Evolutionary conservation across 2,797 vertebrate species (phyloP).

Genomic region (Muscicapa comitata): DNA sequence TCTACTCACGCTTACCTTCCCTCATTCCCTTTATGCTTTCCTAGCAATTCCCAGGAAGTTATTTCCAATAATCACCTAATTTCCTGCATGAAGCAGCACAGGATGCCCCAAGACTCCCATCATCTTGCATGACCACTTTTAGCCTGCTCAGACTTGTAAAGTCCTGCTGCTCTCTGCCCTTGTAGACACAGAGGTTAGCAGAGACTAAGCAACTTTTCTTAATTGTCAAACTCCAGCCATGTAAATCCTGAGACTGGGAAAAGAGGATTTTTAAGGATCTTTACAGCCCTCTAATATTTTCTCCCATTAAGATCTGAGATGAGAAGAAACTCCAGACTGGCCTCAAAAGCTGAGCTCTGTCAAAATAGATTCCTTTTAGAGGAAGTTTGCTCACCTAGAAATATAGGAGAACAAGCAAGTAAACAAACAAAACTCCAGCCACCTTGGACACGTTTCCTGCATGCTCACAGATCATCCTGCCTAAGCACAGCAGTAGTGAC

Average conservation of each 20-base stretch:
- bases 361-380: neutral
- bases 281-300: neutral
- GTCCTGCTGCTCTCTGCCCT: slow-evolving; percentile 34
- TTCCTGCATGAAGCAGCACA: slow-evolving; percentile 40
- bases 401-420: rapidly evolving
- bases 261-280: neutral
- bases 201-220: neutral
- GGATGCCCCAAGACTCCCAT: slow-evolving; percentile 6
- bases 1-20: neutral
- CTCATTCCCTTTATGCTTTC: neutral
- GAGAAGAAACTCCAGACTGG: neutral
- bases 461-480: neutral
- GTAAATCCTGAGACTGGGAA: neutral
- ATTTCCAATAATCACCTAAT: slow-evolving; percentile 46
- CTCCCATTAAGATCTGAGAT: neutral
- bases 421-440: neutral
- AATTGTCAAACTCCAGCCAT: neutral
- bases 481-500: neutral
- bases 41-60: slow-evolving; percentile 33
- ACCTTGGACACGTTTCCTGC: neutral
- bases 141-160: neutral
- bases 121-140: slow-evolving; percentile 16
- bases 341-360: neutral
- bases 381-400: neutral
- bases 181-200: slow-evolving; percentile 6